phyloP scores from a whole-genome alignment of 2,113 vertebrate genomes.

The Guaruba guarouba region DNA sequence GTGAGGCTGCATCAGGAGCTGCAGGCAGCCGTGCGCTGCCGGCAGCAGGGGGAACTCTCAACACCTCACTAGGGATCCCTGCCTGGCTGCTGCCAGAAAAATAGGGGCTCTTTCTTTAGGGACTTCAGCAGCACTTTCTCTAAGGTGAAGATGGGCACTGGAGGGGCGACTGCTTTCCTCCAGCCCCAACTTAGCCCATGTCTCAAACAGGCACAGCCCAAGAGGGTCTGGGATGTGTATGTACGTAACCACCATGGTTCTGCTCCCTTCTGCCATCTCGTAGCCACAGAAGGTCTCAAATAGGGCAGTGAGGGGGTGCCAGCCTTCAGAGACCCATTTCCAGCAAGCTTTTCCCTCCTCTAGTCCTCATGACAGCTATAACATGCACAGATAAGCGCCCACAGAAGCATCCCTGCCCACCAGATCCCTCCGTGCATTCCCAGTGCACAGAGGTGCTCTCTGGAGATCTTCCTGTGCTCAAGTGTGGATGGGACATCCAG shows the following conservation, averaged over 20 bases:
- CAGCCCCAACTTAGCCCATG: not conserved
- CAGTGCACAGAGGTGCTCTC: not conserved
- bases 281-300: not conserved
- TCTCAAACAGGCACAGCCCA: not conserved
- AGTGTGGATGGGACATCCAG: not conserved
- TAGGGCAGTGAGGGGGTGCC: not conserved
- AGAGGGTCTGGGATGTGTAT: not conserved
- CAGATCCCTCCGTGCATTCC: not conserved
- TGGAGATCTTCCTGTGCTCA: not conserved
- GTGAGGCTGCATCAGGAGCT: not conserved
- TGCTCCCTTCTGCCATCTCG: not conserved
- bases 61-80: not conserved
- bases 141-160: not conserved
- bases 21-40: not conserved
- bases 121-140: not conserved
- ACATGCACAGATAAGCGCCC: not conserved
- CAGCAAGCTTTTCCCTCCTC: not conserved
- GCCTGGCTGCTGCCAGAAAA: not conserved
- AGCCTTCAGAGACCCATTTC: not conserved
- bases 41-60: constrained; percentile 58
- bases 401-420: not conserved
- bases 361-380: not conserved
- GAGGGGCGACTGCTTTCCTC: not conserved
- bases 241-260: not conserved
- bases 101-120: not conserved